A percentile compares a stretch with the other conserved stretches of the same genome.
Conservation (phyloP, 1,140 invertebrate genomes). For the Bombus waltoni region DNA sequence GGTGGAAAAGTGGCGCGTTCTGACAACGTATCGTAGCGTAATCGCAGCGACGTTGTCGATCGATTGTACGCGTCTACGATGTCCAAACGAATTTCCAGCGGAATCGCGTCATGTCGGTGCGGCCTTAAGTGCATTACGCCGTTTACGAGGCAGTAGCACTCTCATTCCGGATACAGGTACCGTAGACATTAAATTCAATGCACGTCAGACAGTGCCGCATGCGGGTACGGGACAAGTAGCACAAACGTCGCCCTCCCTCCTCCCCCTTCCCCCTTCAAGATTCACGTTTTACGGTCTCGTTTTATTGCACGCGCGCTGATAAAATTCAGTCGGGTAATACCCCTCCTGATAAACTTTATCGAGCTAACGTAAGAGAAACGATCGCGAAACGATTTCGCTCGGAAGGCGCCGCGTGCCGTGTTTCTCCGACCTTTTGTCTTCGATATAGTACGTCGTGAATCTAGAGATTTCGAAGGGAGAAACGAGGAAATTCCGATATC, state of each 20-base stretch:
- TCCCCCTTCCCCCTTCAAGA: background rate
- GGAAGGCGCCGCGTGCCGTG: background rate
- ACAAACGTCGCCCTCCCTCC: conserved; percentile 5
- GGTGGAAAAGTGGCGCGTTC: background rate
- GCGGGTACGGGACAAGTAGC: conserved; percentile 54
- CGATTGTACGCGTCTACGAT: background rate
- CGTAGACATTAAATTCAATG: conserved; percentile 59
- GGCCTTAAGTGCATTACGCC: conserved; percentile 56
- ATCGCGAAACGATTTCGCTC: conserved; percentile 9
- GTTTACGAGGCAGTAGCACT: conserved; percentile 46
- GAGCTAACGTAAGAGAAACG: background rate
- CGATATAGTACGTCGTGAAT: no score
- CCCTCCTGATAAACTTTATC: conserved; percentile 40
- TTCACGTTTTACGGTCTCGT: conserved; percentile 28
- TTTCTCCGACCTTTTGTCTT: no score
- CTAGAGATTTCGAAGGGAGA: no score
- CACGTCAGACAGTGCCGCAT: conserved; percentile 52
- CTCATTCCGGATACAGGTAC: conserved; percentile 41
- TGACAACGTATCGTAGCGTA: conserved; percentile 46
- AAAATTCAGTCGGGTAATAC: conserved; percentile 36
- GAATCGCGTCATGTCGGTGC: conserved; percentile 46
- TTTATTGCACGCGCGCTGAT: conserved; percentile 45
- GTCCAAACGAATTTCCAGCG: conserved; percentile 43
- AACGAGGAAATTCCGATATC: no score
- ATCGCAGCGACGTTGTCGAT: conserved; percentile 41